phyloP scores from a whole-genome alignment of 2,888 invertebrate species.

The Metopia argyrocephala region DNA sequence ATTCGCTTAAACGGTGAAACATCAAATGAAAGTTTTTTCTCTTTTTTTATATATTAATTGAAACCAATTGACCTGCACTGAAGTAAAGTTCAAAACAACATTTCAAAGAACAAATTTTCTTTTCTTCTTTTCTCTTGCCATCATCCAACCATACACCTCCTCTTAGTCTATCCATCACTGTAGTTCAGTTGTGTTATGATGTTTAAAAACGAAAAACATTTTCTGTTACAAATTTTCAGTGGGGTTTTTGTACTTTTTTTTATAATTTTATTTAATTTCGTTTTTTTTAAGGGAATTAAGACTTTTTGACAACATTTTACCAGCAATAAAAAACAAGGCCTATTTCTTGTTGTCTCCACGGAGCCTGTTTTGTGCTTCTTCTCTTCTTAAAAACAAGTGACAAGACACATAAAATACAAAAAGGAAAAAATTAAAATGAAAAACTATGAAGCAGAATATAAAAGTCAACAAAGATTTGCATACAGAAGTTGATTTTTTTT shows the following conservation, averaged over 20 bases:
- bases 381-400: slow-evolving; percentile 40
- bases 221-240: not conserved
- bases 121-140: too few species aligned
- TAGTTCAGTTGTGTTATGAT: too few species aligned
- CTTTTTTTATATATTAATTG: slow-evolving; percentile 41
- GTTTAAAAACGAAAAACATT: too few species aligned
- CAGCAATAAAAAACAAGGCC: not conserved
- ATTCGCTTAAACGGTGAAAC: slow-evolving; percentile 44
- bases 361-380: not conserved
- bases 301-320: slow-evolving; percentile 47
- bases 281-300: slow-evolving; percentile 32
- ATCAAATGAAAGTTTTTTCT: slow-evolving; percentile 55
- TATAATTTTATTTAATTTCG: slow-evolving; percentile 1
- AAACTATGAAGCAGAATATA: slow-evolving; percentile 17
- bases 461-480: slow-evolving; percentile 59
- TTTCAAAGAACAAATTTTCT: slow-evolving; percentile 52
- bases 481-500: slow-evolving; percentile 45
- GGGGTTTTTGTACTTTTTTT: not conserved
- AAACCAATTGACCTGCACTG: slow-evolving; percentile 63
- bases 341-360: not conserved
- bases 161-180: too few species aligned
- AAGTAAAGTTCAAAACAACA: slow-evolving; percentile 59
- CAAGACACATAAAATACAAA: slow-evolving; percentile 40
- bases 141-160: too few species aligned
- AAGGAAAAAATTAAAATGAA: slow-evolving; percentile 34